Evolutionary conservation across 2,113 vertebrate species (phyloP).

Genomic region (Brienomyrus longianalis): DNA sequence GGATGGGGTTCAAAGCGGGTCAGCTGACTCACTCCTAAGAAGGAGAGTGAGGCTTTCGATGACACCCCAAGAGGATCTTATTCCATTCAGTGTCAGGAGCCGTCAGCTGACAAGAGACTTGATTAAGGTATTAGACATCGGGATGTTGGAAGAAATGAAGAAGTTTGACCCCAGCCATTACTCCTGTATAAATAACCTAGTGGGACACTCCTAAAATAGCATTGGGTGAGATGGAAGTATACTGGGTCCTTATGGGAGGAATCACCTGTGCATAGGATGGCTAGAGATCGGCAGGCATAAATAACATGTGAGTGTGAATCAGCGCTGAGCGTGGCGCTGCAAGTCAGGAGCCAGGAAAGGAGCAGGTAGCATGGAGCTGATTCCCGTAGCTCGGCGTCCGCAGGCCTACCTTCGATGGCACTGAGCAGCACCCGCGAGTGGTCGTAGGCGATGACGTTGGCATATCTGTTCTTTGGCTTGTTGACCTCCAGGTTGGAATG

Average conservation of each 20-base stretch:
- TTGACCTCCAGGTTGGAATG: conserved; percentile 98
- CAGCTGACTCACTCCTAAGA: neutral
- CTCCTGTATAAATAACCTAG: neutral
- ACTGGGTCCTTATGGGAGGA: neutral
- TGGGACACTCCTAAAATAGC: neutral
- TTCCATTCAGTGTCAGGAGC: neutral
- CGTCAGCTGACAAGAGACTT: neutral
- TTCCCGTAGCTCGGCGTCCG: neutral
- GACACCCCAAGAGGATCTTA: neutral
- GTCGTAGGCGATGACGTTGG: conserved; percentile 96
- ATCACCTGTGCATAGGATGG: neutral
- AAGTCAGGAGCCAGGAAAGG: neutral
- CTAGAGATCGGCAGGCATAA: neutral
- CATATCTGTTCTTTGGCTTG: conserved; percentile 99
- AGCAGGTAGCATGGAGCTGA: neutral
- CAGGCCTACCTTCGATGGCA: conserved; percentile 84
- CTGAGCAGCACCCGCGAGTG: conserved; percentile 92
- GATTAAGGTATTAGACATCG: conserved; percentile 6
- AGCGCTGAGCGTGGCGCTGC: neutral
- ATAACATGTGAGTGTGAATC: neutral
- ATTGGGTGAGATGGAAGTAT: neutral
- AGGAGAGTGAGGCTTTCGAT: neutral
- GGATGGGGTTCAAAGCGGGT: conserved; percentile 2
- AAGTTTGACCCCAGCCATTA: conserved; percentile 2
- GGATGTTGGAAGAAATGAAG: conserved; percentile 10